phyloP scores from a whole-genome alignment of 2,113 vertebrate genomes.

The Psettodes erumei region DNA sequence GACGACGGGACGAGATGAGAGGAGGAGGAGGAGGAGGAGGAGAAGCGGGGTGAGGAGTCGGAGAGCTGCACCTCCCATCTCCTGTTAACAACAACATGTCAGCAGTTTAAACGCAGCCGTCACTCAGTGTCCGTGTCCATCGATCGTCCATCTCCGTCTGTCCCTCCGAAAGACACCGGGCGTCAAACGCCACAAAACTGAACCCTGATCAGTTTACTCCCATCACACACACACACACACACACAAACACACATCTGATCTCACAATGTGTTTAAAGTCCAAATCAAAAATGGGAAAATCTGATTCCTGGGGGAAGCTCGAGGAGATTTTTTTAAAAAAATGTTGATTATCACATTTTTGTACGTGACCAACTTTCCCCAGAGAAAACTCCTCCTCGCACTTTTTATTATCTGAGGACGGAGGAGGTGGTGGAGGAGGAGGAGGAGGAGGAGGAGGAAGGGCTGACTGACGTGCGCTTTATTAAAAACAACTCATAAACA shows the following conservation, averaged over 20 bases:
- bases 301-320: constrained; percentile 23
- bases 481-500: constrained; percentile 37
- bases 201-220: no score
- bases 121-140: no score
- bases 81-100: no score
- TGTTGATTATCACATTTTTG: constrained; percentile 48
- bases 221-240: neutral
- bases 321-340: constrained; percentile 38
- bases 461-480: constrained; percentile 34
- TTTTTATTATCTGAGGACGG: constrained; percentile 32
- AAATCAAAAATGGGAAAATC: neutral
- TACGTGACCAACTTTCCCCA: constrained; percentile 27
- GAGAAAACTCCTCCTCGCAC: constrained; percentile 41
- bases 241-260: neutral
- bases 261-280: neutral
- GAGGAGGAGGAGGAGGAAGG: constrained; percentile 18
- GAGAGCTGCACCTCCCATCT: no score
- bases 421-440: constrained; percentile 24
- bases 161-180: no score
- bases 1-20: neutral
- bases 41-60: no score
- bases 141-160: no score
- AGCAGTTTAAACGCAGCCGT: no score
- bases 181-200: no score
- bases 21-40: neutral